Percentiles rank a stretch among this genome's conserved stretches.
Evolutionary conservation across 2,888 invertebrate species (phyloP).

Genomic region (Sabellastarte sp.): DNA sequence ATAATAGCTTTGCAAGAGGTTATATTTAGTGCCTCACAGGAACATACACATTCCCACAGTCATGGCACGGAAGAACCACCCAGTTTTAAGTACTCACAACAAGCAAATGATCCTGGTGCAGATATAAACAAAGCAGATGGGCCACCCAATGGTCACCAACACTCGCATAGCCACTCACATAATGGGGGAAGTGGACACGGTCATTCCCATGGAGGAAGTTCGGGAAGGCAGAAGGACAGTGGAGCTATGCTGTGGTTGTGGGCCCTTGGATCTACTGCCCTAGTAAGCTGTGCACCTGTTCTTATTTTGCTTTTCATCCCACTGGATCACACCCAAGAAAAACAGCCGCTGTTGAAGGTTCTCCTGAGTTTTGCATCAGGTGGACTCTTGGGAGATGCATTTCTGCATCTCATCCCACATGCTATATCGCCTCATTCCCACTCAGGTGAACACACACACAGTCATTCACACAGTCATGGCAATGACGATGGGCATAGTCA

Average conservation of each 20-base stretch:
- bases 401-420: conserved; percentile 97
- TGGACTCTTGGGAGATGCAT: conserved; percentile 95
- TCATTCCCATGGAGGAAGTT: conserved; percentile 22
- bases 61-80: conserved; percentile 64
- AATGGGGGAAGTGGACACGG: conserved; percentile 16
- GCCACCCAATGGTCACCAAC: conserved; percentile 17
- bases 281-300: conserved; percentile 94
- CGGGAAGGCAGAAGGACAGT: conserved; percentile 42
- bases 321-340: conserved; percentile 73
- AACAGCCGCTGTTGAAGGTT: conserved; percentile 84
- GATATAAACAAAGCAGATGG: conserved; percentile 26
- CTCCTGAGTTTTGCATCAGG: conserved; percentile 61
- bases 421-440: conserved; percentile 68
- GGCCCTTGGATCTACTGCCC: conserved; percentile 84
- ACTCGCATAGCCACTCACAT: conserved; percentile 23
- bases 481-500: conserved; percentile 31
- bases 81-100: conserved; percentile 79
- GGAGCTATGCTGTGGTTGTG: conserved; percentile 69
- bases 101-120: conserved; percentile 65
- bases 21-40: not conserved
- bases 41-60: conserved; percentile 5
- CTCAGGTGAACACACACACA: conserved; percentile 49
- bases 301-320: conserved; percentile 90
- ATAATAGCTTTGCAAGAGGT: not conserved
- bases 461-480: conserved; percentile 64